Base-by-base conservation (phyloP, 35 echinoderm and acorn worm genomes). In the Anneissia japonica region DNA sequence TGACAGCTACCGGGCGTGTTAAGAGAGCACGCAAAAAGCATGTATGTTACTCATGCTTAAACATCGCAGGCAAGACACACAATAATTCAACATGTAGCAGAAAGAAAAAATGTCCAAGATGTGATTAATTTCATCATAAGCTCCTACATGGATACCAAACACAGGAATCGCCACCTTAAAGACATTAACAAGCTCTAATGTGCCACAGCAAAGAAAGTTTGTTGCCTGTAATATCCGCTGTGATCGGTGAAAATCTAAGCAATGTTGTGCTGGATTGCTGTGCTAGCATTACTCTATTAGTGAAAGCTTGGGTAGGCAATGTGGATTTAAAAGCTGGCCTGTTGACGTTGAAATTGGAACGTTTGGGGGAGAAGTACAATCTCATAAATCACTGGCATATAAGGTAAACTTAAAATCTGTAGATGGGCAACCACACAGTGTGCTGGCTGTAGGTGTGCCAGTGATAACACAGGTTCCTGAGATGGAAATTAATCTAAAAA, bases 1-100 rank as follows among this genome's bases (percentile, higher is more conserved):
- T 83, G 55, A 17, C 38, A 5, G 26, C 46, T 14, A 4, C 11
- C 10, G 56, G 86, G 12, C 43, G 92, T 30, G 40, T 82, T 0
- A 82, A 93, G 35, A 41, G 40, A 31, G 74, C 82, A 28, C 89
- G 82, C 39, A 83, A 90, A 0, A 87, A 90, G 0, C 81, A 75
- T 35, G 81, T 30, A 6, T 93, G 92, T 77, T 93, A 90, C 73
- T 90, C 76, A 73, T 93, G 92, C 64, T 72, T 93, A 4, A 90
- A 93, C 46, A 78, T 51, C 28, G 88, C 78, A 46, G 92, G 83
- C 12, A 90, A 79, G 31, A 73, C 80, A 31, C 88, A 94, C 64
- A 34, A 72, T 4, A 86, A 87, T 83, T 34, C n/a, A 3, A 94
- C 82, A 11, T 90, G 88, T 32, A 86, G 37, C 31, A 74, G 76